phyloP scores from a whole-genome alignment of 2,888 invertebrate genomes.

The Lithophane ornitopus region DNA sequence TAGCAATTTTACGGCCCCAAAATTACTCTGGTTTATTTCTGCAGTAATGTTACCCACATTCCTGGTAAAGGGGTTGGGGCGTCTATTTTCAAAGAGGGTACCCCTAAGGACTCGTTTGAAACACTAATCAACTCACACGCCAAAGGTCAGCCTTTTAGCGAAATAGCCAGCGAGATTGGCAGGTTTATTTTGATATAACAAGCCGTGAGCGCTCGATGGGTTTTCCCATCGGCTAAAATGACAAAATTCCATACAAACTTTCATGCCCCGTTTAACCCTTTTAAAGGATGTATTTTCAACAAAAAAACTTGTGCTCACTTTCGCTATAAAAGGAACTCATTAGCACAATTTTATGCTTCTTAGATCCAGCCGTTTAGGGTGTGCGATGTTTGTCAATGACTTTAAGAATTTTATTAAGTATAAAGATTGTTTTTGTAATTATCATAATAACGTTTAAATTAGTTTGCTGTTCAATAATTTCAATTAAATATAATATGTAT shows the following conservation, averaged over 20 bases:
- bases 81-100: slow-evolving; percentile 20
- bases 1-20: background rate
- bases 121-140: slow-evolving; percentile 21
- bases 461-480: background rate
- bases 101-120: slow-evolving; percentile 19
- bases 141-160: slow-evolving; percentile 28
- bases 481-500: background rate
- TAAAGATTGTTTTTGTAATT: background rate
- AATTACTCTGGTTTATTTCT: slow-evolving; percentile 16
- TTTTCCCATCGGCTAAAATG: background rate
- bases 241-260: background rate
- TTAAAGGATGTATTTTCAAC: background rate
- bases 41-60: slow-evolving; percentile 9
- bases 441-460: too few relatives aligned
- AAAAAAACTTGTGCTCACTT: too few relatives aligned
- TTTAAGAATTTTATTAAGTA: too few relatives aligned
- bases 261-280: background rate
- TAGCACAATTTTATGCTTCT: too few relatives aligned
- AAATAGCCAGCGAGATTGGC: slow-evolving; percentile 10
- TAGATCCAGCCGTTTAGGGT: too few relatives aligned
- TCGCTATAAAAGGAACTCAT: too few relatives aligned
- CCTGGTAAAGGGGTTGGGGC: slow-evolving; percentile 6
- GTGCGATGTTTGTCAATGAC: too few relatives aligned
- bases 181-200: slow-evolving; percentile 46
- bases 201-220: background rate